Conservation (phyloP, 1,140 invertebrate species). For the Rhysida immarginata region DNA sequence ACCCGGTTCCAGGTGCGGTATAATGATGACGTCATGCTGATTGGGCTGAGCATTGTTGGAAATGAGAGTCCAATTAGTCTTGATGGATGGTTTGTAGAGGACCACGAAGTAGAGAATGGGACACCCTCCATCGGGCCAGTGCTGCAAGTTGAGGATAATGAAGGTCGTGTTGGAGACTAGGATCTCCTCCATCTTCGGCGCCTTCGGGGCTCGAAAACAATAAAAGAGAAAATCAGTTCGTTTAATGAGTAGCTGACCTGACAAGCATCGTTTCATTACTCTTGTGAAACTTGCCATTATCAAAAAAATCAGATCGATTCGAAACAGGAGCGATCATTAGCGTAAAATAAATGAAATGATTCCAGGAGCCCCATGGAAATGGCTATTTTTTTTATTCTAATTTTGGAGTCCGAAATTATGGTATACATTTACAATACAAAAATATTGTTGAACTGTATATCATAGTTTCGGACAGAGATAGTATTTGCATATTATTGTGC, state of each 20-base stretch:
- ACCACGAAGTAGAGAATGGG: slow-evolving; percentile 91
- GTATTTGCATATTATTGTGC: too few species aligned
- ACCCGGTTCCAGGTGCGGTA: slow-evolving; percentile 76
- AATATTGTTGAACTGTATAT: too few species aligned
- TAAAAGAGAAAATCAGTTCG: slow-evolving; percentile 29
- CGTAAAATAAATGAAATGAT: too few species aligned
- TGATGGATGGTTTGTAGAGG: slow-evolving; percentile 73
- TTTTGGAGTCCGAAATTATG: too few species aligned
- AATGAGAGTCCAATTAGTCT: slow-evolving; percentile 70
- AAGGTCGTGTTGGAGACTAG: slow-evolving; percentile 80
- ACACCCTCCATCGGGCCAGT: slow-evolving; percentile 89
- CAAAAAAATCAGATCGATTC: too few species aligned
- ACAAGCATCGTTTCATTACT: too few species aligned
- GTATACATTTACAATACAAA: too few species aligned
- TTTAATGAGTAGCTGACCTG: neutral
- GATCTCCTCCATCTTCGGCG: slow-evolving; percentile 71
- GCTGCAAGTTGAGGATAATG: slow-evolving; percentile 67
- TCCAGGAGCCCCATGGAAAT: too few species aligned
- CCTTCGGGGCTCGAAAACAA: slow-evolving; percentile 70
- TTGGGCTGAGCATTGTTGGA: slow-evolving; percentile 81
- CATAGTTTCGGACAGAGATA: too few species aligned
- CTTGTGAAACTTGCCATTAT: too few species aligned
- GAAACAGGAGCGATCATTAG: too few species aligned
- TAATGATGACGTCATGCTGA: slow-evolving; percentile 66
- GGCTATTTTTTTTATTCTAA: too few species aligned